phyloP scores from a whole-genome alignment of 2,797 vertebrate genomes.

The Danionella dracula region DNA sequence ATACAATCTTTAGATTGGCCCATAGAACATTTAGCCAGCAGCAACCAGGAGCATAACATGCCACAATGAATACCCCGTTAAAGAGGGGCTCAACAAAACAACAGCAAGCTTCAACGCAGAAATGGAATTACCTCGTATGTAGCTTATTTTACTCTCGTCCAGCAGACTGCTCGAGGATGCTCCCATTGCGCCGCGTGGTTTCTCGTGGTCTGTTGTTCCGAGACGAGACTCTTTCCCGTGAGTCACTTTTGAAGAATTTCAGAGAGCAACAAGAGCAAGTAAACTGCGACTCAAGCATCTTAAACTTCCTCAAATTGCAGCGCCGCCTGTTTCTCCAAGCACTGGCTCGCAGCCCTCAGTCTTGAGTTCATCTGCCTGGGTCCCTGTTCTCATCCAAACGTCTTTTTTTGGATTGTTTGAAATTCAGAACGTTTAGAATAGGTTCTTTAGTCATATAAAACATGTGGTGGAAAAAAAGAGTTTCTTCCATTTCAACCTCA shows the following conservation, averaged over 20 bases:
- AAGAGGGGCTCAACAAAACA: too few relatives aligned
- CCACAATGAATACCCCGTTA: not conserved
- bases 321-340: constrained; percentile 32
- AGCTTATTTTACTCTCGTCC: constrained; percentile 78
- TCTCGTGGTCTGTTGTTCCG: constrained; percentile 9
- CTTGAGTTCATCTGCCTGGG: too few relatives aligned
- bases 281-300: constrained; percentile 8
- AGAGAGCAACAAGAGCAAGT: constrained; percentile 13
- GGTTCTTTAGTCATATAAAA: too few relatives aligned
- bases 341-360: too few relatives aligned
- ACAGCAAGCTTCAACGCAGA: not conserved
- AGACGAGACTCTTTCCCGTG: constrained; percentile 1
- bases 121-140: constrained; percentile 75
- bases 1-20: too few relatives aligned
- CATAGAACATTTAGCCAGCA: too few relatives aligned
- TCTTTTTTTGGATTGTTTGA: too few relatives aligned
- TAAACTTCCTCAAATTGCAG: constrained; percentile 33
- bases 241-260: constrained; percentile 4
- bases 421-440: too few relatives aligned
- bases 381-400: too few relatives aligned
- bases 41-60: not conserved
- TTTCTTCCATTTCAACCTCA: too few relatives aligned
- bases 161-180: constrained; percentile 74
- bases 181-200: constrained; percentile 65
- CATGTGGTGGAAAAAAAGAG: too few relatives aligned